Conservation (phyloP, 1,140 invertebrate species). For the Drosophila rhopaloa region DNA sequence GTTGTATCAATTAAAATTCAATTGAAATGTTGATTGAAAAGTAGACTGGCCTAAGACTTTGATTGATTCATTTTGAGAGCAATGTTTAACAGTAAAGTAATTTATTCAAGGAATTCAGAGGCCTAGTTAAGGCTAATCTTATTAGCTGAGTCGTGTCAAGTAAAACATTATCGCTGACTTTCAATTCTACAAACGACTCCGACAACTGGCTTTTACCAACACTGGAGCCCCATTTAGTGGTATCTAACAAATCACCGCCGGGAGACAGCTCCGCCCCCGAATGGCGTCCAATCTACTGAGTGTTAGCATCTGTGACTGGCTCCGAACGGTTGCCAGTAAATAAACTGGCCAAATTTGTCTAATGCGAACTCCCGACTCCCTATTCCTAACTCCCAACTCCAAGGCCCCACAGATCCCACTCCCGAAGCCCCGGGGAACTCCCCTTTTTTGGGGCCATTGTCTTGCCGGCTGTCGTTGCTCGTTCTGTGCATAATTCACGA, state of each 20-base stretch:
- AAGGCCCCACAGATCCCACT: not conserved
- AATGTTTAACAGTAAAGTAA: too few species aligned
- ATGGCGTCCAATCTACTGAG: constrained; percentile 25
- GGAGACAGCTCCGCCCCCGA: not conserved
- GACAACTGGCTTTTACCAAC: not conserved
- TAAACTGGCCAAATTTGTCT: constrained; percentile 60
- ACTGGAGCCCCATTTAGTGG: constrained; percentile 3
- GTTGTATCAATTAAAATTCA: not conserved
- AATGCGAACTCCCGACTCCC: constrained; percentile 17
- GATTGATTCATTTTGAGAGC: not conserved
- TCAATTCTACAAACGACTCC: not conserved
- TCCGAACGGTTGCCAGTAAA: constrained; percentile 46
- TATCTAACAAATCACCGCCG: constrained; percentile 11
- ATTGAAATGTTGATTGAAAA: not conserved
- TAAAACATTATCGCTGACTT: too few species aligned
- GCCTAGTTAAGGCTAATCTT: too few species aligned
- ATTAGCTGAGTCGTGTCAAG: too few species aligned
- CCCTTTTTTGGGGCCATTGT: constrained; percentile 36
- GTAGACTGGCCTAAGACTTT: not conserved
- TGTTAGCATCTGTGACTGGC: constrained; percentile 46
- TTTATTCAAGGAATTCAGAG: too few species aligned
- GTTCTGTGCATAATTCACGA: constrained; percentile 65
- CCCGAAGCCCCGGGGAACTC: constrained; percentile 6
- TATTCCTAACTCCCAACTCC: too few species aligned
- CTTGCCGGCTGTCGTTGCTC: constrained; percentile 28